Evolutionary conservation across 2,113 vertebrate species (phyloP), one percentile per base, ranked within the genome.

Genomic region (Sarotherodon lohbergeri): DNA sequence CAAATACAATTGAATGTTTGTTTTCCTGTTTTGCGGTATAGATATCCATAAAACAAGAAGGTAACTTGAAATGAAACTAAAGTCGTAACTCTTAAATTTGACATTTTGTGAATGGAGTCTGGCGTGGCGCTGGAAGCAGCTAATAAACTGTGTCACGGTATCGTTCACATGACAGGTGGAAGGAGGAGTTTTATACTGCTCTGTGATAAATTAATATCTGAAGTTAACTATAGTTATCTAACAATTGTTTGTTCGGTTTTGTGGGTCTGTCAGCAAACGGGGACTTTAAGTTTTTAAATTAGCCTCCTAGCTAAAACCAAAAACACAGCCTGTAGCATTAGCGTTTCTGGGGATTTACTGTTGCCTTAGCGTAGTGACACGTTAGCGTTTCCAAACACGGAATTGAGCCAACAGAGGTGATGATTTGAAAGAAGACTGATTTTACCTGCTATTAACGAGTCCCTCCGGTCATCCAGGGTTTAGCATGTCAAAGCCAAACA

Each of bases 381-480:
- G 34, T 61, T 52, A 84, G 80, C 73, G 43, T 12, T 3, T 17
- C 43, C 22, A 5, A 54, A 39, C 61, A n/a, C 9, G 29, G 13
- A 2, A 16, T 43, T 2, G 24, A 39, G 39, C 5, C 8, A 27
- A 19, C 9, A 7, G 66, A 8, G 5, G 24, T 4, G 19, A 17
- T 16, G 3, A 10, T 7, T 12, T 2, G 8, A 6, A 11, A 10
- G 3, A 16, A 6, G 4, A 4, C 2, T 3, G 68, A 17, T 50
- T 61, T 82, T 68, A 93, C 93, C 91, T 80, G 80, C 55, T 82
- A 36, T 57, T 57, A 79, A 17, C 4, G 68, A 73, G 78, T 88
- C 59, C 29, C 81, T 80, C 81, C 1, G 78, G 12, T 92, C 90
- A 89, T 50, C 83, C 87, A 50, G 90, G 83, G 29, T 54, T 79